These are phyloP conservation scores for Illadopsis cleaveri DNA, from an alignment of 2,113 vertebrate species.

Conservation along the genomic window DNA sequence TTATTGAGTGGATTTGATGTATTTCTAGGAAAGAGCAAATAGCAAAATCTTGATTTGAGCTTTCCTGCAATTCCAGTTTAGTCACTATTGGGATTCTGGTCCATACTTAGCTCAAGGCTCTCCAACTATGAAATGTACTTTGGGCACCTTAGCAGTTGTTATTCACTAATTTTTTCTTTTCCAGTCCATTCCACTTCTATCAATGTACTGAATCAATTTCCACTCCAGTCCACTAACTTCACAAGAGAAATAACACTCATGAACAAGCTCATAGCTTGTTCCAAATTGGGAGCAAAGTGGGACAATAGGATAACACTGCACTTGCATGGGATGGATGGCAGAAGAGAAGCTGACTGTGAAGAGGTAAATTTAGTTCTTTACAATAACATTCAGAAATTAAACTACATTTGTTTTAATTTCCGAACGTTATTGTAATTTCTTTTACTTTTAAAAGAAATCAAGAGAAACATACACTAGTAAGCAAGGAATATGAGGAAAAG, in stretches of 20 bases:
- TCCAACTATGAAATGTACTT: slow-evolving; percentile 15
- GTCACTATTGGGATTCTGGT: not conserved
- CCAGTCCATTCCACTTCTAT: not conserved
- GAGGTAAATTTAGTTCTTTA: not conserved
- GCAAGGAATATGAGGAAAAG: not conserved
- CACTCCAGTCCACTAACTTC: not conserved
- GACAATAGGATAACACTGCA: not conserved
- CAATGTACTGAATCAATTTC: not conserved
- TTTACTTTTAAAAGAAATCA: not conserved
- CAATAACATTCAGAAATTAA: not conserved
- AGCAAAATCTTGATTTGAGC: not conserved
- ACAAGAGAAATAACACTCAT: not conserved
- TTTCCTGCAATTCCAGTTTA: not conserved
- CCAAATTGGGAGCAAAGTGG: not conserved
- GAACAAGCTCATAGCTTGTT: not conserved
- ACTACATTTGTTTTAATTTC: not conserved
- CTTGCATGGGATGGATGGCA: not conserved
- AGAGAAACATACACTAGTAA: not conserved
- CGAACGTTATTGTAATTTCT: too few relatives aligned
- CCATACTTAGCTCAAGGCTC: not conserved
- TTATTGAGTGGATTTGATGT: not conserved
- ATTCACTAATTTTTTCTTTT: slow-evolving; percentile 20
- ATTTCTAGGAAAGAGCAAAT: not conserved
- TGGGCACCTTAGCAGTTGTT: not conserved
- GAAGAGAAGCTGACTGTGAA: not conserved